Conservation (phyloP, 2,113 vertebrate genomes). For the Dasyurus viverrinus region DNA sequence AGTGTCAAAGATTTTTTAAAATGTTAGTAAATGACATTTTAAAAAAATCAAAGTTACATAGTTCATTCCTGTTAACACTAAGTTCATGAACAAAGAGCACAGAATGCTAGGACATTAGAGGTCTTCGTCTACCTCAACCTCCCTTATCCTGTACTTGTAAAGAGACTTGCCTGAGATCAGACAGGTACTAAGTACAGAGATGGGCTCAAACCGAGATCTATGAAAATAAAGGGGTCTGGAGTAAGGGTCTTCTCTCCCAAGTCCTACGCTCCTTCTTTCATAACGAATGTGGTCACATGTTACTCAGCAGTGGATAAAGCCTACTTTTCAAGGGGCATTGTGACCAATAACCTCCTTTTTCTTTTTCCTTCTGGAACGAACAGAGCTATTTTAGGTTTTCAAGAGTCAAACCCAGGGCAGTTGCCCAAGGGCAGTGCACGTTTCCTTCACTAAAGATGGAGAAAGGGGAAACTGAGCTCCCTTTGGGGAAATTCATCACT, state of each 20-base stretch:
- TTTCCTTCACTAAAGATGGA: constrained; percentile 24
- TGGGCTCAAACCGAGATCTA: background rate
- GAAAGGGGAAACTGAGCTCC: background rate
- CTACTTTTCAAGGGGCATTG: background rate
- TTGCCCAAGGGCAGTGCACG: constrained; percentile 17
- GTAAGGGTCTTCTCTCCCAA: background rate
- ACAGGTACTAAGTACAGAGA: background rate
- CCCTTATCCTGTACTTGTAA: too few relatives aligned
- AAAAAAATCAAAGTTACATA: background rate
- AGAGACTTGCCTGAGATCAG: background rate
- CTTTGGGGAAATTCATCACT: constrained; percentile 10
- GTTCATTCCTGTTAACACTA: background rate
- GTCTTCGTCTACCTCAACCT: too few relatives aligned
- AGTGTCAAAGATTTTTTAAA: background rate
- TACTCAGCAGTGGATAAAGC: background rate
- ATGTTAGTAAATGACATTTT: background rate
- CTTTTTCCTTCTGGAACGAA: constrained; percentile 39
- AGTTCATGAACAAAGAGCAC: background rate
- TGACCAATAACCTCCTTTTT: background rate
- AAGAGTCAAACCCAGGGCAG: constrained; percentile 25
- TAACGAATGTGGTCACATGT: background rate
- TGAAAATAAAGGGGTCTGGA: background rate
- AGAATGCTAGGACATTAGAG: background rate
- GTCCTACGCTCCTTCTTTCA: background rate
- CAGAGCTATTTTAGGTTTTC: constrained; percentile 33